These are phyloP conservation scores for Hirudinaria manillensis DNA, from an alignment of 2,888 invertebrate genomes.

Conservation along the genomic window DNA sequence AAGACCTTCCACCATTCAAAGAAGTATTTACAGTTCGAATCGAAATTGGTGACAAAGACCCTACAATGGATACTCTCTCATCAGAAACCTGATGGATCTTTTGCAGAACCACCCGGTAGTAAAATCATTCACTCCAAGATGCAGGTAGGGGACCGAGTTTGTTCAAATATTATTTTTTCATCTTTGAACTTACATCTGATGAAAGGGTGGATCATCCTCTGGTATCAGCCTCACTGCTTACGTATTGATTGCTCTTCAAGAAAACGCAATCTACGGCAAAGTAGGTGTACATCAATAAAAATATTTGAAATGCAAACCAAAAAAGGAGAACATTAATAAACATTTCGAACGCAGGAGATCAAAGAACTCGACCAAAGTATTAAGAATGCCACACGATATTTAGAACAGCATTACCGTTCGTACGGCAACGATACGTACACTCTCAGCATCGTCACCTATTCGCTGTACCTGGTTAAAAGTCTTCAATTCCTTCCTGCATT, in stretches of 20 bases:
- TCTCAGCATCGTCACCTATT: conserved; percentile 48
- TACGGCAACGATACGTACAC: conserved; percentile 45
- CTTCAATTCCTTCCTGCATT: conserved; percentile 40
- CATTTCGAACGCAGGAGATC: background rate
- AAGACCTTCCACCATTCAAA: conserved; percentile 31
- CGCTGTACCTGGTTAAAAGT: conserved; percentile 46
- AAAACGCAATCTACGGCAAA: conserved; percentile 47
- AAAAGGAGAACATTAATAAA: background rate
- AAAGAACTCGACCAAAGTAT: background rate
- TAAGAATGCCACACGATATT: conserved; percentile 7
- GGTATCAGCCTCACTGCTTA: conserved; percentile 74
- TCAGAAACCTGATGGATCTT: conserved; percentile 69
- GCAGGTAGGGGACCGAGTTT: conserved; percentile 56
- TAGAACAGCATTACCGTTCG: conserved; percentile 5
- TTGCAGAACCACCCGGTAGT: conserved; percentile 63
- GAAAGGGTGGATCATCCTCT: conserved; percentile 63
- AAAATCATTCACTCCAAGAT: conserved; percentile 67
- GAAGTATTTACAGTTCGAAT: conserved; percentile 5
- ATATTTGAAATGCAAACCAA: background rate
- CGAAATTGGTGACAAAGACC: conserved; percentile 59
- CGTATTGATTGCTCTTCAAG: conserved; percentile 71
- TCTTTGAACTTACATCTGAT: too few species aligned
- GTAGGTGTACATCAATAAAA: conserved; percentile 10
- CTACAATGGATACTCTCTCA: conserved; percentile 69
- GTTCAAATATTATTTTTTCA: too few species aligned